Conservation (phyloP, 2,797 vertebrate species). For the Monodelphis domestica region DNA sequence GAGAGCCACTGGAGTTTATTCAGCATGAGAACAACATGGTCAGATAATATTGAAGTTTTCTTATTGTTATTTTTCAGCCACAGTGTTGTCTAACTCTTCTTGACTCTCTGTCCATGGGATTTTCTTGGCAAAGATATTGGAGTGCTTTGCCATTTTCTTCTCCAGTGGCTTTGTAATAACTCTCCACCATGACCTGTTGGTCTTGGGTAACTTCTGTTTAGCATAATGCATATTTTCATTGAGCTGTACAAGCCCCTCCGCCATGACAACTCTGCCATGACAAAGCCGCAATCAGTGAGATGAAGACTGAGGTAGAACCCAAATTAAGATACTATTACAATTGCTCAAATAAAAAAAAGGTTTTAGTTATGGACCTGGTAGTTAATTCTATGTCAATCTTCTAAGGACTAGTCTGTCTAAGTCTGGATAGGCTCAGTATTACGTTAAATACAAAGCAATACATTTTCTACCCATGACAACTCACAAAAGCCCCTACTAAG, state of each 20-base stretch:
- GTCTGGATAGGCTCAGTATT: not conserved
- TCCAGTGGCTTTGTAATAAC: no score
- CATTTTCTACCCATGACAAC: not conserved
- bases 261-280: no score
- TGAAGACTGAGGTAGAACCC: not conserved
- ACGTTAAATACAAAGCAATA: not conserved
- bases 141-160: no score
- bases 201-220: no score
- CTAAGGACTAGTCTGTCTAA: not conserved
- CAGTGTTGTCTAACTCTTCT: no score
- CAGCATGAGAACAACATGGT: not conserved
- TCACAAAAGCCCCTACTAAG: not conserved
- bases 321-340: not conserved
- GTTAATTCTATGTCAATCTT: not conserved
- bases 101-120: no score
- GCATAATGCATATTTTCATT: no score
- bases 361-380: not conserved
- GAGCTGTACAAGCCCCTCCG: no score
- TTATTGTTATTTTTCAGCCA: no score
- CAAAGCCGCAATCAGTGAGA: no score
- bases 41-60: not conserved
- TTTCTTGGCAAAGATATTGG: no score
- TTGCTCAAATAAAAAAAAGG: not conserved
- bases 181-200: no score
- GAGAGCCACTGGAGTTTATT: not conserved